Evolutionary conservation across 1,140 invertebrate genomes (phyloP).

Genomic region (Araneus ventricosus): DNA sequence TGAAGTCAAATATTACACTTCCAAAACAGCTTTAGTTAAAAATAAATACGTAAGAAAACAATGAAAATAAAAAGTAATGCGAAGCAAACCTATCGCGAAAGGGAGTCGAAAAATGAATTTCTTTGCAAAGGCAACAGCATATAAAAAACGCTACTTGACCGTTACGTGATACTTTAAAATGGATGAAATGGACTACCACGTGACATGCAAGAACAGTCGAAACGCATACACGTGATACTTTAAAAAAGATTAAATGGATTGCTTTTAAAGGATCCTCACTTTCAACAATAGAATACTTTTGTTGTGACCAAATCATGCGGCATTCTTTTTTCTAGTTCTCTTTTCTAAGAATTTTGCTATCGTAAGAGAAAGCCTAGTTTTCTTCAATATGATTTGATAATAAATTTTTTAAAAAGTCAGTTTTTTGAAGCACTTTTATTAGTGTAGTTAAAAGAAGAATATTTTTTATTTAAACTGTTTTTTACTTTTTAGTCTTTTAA

Average conservation of each 20-base stretch:
- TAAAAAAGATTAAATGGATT: conserved; percentile 21
- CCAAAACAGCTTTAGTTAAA: neutral
- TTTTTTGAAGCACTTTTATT: too few species aligned
- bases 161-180: conserved; percentile 12
- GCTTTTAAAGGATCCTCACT: conserved; percentile 1
- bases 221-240: conserved; percentile 4
- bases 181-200: conserved; percentile 3
- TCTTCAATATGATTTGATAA: too few species aligned
- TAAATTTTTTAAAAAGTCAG: too few species aligned
- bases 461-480: too few species aligned
- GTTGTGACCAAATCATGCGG: too few species aligned
- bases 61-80: neutral
- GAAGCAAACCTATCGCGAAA: neutral
- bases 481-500: too few species aligned
- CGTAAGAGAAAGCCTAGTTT: neutral
- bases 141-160: neutral
- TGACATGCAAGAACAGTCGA: neutral
- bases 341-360: neutral
- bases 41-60: neutral
- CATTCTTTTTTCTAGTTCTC: too few species aligned
- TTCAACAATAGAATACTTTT: neutral
- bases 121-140: neutral
- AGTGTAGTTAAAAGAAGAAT: too few species aligned
- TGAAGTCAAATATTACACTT: neutral
- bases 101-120: neutral